Percentiles rank a stretch among this genome's conserved stretches.
These are phyloP conservation scores for Cabera pusaria DNA, from an alignment of 2,888 invertebrate genomes.

Conservation along the genomic window DNA sequence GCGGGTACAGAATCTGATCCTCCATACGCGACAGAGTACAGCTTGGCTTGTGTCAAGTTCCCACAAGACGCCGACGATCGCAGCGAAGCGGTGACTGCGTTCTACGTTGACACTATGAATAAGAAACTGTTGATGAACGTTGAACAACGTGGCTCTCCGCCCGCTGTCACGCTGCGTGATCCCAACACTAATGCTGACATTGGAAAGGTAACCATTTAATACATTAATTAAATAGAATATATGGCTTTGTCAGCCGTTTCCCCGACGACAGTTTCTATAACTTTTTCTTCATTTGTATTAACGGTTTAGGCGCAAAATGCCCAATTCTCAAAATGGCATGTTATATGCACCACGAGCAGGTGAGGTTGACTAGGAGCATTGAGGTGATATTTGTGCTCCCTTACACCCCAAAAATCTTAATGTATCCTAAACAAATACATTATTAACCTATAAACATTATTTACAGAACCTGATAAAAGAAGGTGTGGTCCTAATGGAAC, in stretches of 20 bases:
- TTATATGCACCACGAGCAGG: too few relatives aligned
- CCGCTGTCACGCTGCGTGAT: slow-evolving; percentile 81
- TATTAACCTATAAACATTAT: too few relatives aligned
- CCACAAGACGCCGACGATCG: slow-evolving; percentile 95
- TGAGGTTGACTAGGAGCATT: too few relatives aligned
- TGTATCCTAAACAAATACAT: too few relatives aligned
- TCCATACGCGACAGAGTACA: slow-evolving; percentile 94
- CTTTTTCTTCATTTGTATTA: too few relatives aligned
- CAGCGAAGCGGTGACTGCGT: slow-evolving; percentile 87
- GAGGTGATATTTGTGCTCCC: too few relatives aligned
- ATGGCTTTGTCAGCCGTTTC: too few relatives aligned
- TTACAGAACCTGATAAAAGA: slow-evolving; percentile 90
- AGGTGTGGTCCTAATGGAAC: slow-evolving; percentile 92
- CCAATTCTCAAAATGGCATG: too few relatives aligned
- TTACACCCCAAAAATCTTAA: too few relatives aligned
- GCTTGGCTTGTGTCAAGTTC: slow-evolving; percentile 91
- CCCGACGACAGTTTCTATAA: too few relatives aligned
- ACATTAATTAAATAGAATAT: too few relatives aligned
- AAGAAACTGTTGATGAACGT: slow-evolving; percentile 92
- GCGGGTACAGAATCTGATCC: slow-evolving; percentile 86
- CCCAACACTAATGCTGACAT: slow-evolving; percentile 75
- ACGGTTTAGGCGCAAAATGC: too few relatives aligned
- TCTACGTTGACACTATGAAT: slow-evolving; percentile 86
- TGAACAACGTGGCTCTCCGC: slow-evolving; percentile 87
- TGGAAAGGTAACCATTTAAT: slow-evolving; percentile 81